Conservation (phyloP, 2,888 invertebrate species). For the Opisthograptis luteolata region DNA sequence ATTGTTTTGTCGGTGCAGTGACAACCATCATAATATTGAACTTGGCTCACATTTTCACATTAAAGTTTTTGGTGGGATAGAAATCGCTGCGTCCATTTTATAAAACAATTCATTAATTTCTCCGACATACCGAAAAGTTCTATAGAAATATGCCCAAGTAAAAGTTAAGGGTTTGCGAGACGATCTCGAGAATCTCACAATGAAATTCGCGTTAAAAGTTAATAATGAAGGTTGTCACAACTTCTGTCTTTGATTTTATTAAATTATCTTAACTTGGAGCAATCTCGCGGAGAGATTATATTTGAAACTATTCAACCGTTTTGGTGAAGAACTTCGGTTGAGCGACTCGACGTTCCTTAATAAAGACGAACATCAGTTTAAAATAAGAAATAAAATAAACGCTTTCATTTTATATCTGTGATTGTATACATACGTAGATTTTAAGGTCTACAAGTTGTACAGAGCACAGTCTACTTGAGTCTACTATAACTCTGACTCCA, state of each 20-base stretch:
- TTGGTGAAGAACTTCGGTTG: conserved; percentile 13
- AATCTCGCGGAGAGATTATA: conserved; percentile 36
- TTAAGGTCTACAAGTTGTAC: too few species aligned
- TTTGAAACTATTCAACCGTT: conserved; percentile 29
- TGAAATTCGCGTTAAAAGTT: conserved; percentile 53
- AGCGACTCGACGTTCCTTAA: conserved; percentile 10
- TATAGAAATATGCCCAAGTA: conserved; percentile 37
- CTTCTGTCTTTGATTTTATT: conserved; percentile 50
- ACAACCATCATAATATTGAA: too few species aligned
- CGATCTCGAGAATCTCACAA: conserved; percentile 40
- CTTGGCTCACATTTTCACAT: too few species aligned
- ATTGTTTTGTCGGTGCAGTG: too few species aligned
- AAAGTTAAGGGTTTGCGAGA: conserved; percentile 46
- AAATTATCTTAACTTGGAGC: conserved; percentile 37
- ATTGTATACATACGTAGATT: too few species aligned
- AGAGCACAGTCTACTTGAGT: too few species aligned
- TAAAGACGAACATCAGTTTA: conserved; percentile 1
- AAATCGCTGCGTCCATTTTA: conserved; percentile 9
- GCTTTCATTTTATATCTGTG: too few species aligned
- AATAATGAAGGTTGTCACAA: conserved; percentile 44
- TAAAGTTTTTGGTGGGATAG: neutral
- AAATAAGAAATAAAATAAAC: neutral
- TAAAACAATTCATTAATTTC: conserved; percentile 33
- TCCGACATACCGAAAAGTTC: conserved; percentile 38
- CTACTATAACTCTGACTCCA: too few species aligned